Conservation (phyloP, 2,888 invertebrate species). For the Nomada lathburiana region DNA sequence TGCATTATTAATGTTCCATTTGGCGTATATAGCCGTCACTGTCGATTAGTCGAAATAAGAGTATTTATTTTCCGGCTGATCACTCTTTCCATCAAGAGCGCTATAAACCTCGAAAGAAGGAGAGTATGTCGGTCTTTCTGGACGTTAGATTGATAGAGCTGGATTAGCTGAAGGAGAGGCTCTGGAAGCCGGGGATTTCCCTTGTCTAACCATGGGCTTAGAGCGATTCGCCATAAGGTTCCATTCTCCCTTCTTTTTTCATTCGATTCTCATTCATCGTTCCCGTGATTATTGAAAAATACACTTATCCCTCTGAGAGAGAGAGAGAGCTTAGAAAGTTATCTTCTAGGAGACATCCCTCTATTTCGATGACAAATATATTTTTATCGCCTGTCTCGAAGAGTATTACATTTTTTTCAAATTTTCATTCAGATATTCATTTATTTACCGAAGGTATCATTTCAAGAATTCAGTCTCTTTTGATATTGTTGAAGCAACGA, state of each 20-base stretch:
- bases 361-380: neutral
- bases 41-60: neutral
- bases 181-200: conserved; percentile 74
- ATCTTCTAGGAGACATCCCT: neutral
- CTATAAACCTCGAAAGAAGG: conserved; percentile 56
- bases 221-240: conserved; percentile 71
- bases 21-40: neutral
- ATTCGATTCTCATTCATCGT: conserved; percentile 54
- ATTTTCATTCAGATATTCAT: neutral
- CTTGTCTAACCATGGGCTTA: conserved; percentile 73
- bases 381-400: neutral
- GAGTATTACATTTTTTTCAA: neutral
- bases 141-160: conserved; percentile 81
- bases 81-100: conserved; percentile 46
- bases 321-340: neutral
- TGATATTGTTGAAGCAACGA: neutral
- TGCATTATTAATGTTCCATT: neutral
- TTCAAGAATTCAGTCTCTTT: neutral
- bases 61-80: conserved; percentile 24
- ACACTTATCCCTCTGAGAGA: conserved; percentile 20
- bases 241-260: conserved; percentile 54
- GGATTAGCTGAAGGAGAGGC: conserved; percentile 79
- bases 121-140: conserved; percentile 61
- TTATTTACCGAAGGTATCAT: neutral
- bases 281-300: conserved; percentile 67